Conservation (phyloP, 1,140 invertebrate genomes). For the Pseudomyrmex flavicornis region DNA sequence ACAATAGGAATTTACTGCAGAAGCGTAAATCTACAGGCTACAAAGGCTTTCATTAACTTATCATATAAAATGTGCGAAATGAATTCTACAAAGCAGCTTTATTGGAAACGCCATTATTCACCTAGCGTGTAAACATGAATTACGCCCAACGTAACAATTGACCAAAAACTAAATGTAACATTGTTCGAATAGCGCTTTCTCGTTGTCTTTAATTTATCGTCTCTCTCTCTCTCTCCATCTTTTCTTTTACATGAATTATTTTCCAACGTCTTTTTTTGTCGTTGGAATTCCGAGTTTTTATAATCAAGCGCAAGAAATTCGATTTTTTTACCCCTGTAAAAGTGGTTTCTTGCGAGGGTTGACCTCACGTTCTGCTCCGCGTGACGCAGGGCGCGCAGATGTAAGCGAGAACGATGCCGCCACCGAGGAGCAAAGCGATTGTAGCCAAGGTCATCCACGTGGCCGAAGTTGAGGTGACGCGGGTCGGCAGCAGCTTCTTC, state of each 20-base stretch:
- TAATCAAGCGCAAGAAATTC: neutral
- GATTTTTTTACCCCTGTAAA: neutral
- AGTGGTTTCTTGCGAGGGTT: neutral
- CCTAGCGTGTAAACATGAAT: neutral
- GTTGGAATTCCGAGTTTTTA: too few relatives aligned
- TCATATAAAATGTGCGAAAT: conserved; percentile 4
- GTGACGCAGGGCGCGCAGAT: conserved; percentile 72
- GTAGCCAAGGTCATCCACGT: conserved; percentile 70
- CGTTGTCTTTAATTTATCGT: too few relatives aligned
- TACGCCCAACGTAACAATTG: neutral
- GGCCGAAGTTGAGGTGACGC: conserved; percentile 54
- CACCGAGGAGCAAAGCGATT: conserved; percentile 69
- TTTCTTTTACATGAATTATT: neutral
- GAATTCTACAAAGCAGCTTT: neutral
- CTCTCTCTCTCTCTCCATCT: too few relatives aligned
- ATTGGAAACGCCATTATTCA: conserved; percentile 4
- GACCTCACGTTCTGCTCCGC: conserved; percentile 57
- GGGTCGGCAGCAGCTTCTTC: conserved; percentile 70
- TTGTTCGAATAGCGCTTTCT: too few relatives aligned
- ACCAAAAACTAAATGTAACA: neutral
- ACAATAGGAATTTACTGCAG: conserved; percentile 30
- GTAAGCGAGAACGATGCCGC: conserved; percentile 68
- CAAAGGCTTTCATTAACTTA: conserved; percentile 44
- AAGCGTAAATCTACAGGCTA: neutral
- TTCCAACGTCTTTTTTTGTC: too few relatives aligned